A percentile compares a stretch with the other conserved stretches of the same genome.
phyloP scores from a whole-genome alignment of 2,113 vertebrate species.

The Dipodomys stephensi region DNA sequence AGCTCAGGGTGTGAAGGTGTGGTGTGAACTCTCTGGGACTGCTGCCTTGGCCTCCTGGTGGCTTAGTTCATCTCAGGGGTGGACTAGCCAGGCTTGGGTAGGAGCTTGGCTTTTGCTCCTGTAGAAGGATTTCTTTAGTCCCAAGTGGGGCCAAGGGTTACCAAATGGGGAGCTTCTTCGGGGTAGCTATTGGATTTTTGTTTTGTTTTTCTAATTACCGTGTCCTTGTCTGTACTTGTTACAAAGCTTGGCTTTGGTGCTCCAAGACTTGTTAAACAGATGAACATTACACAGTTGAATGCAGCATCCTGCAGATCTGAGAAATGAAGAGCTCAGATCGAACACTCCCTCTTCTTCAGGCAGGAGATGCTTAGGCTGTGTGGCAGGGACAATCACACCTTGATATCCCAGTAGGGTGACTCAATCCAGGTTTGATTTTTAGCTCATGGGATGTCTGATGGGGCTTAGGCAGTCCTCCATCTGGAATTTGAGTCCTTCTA shows the following conservation, averaged over 20 bases:
- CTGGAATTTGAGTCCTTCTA: neutral
- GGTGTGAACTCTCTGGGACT: constrained; percentile 13
- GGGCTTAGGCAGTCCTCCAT: neutral
- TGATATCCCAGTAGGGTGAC: neutral
- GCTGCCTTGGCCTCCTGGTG: constrained; percentile 5
- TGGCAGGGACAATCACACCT: neutral
- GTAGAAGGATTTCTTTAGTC: neutral
- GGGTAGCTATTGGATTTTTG: neutral
- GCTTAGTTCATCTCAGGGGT: neutral
- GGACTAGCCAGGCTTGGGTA: neutral
- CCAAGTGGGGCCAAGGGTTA: neutral
- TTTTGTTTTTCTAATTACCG: neutral
- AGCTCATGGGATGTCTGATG: neutral
- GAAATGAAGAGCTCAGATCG: neutral
- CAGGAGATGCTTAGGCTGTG: neutral
- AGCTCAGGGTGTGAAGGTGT: constrained; percentile 21
- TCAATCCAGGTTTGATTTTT: neutral
- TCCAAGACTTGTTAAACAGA: neutral
- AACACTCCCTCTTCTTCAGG: neutral
- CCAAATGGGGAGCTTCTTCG: neutral
- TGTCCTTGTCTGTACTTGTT: neutral
- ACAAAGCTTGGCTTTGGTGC: neutral
- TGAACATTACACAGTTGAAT: neutral
- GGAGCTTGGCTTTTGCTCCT: neutral
- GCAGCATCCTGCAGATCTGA: neutral